These are phyloP conservation scores for Rhyacichthys aspro DNA, from an alignment of 2,797 vertebrate species.

Conservation along the genomic window DNA sequence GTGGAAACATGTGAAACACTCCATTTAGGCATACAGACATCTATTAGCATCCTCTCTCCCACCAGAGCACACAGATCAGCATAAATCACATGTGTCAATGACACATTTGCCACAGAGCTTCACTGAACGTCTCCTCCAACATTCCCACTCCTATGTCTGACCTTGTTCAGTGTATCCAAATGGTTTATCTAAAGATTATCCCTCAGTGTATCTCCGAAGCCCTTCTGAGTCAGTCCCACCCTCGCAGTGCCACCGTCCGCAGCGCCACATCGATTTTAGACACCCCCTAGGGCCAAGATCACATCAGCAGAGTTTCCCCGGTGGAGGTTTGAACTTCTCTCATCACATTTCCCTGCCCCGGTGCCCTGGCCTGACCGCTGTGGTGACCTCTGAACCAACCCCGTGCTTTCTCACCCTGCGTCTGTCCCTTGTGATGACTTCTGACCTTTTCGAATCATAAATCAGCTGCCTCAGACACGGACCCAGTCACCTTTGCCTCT, in stretches of 20 bases:
- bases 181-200: constrained; percentile 63
- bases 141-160: constrained; percentile 48
- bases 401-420: constrained; percentile 48
- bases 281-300: constrained; percentile 23
- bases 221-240: constrained; percentile 25
- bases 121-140: constrained; percentile 52
- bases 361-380: constrained; percentile 31
- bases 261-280: constrained; percentile 48
- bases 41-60: constrained; percentile 41
- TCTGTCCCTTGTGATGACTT: constrained; percentile 55
- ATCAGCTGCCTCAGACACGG: constrained; percentile 55
- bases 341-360: constrained; percentile 51
- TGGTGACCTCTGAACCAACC: constrained; percentile 48
- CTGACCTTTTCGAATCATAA: constrained; percentile 64
- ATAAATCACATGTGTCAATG: constrained; percentile 64
- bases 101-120: constrained; percentile 45
- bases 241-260: constrained; percentile 41
- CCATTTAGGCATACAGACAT: constrained; percentile 49
- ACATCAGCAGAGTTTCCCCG: constrained; percentile 42
- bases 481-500: constrained; percentile 12
- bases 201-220: constrained; percentile 31
- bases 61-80: constrained; percentile 61
- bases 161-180: constrained; percentile 57
- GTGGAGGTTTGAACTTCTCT: constrained; percentile 66
- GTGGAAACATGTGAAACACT: constrained; percentile 56